Evolutionary conservation across 2,113 vertebrate genomes (phyloP).

Genomic region (Electrona antarctica): DNA sequence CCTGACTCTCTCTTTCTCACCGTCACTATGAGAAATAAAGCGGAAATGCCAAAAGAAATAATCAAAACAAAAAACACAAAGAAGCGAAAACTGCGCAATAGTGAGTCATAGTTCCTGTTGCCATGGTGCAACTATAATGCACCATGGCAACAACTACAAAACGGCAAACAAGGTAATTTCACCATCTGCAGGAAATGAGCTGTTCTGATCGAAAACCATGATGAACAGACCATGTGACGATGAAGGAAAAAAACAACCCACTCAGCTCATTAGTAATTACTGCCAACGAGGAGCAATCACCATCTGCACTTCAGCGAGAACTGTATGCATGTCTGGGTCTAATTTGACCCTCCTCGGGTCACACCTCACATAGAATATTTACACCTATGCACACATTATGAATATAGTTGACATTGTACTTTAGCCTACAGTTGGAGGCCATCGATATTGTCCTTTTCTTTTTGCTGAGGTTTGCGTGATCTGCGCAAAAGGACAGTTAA

Average conservation of each 20-base stretch:
- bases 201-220: background rate
- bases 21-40: too few relatives aligned
- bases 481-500: too few relatives aligned
- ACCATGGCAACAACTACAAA: too few relatives aligned
- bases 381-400: too few relatives aligned
- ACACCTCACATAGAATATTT: too few relatives aligned
- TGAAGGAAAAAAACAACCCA: conserved; percentile 13
- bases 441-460: too few relatives aligned
- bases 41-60: too few relatives aligned
- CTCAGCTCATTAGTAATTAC: background rate
- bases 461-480: too few relatives aligned
- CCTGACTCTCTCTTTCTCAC: too few relatives aligned
- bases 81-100: background rate
- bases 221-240: conserved; percentile 10
- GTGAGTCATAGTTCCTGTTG: background rate
- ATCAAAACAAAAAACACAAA: too few relatives aligned
- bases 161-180: background rate
- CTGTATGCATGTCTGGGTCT: conserved; percentile 21
- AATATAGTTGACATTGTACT: too few relatives aligned
- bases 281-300: background rate
- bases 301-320: background rate
- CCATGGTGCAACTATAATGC: background rate
- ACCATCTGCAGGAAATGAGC: background rate
- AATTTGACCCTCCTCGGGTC: conserved; percentile 23
- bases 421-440: too few relatives aligned